These are phyloP conservation scores for Bombus pyrosoma DNA, from an alignment of 1,140 invertebrate genomes.

Conservation along the genomic window DNA sequence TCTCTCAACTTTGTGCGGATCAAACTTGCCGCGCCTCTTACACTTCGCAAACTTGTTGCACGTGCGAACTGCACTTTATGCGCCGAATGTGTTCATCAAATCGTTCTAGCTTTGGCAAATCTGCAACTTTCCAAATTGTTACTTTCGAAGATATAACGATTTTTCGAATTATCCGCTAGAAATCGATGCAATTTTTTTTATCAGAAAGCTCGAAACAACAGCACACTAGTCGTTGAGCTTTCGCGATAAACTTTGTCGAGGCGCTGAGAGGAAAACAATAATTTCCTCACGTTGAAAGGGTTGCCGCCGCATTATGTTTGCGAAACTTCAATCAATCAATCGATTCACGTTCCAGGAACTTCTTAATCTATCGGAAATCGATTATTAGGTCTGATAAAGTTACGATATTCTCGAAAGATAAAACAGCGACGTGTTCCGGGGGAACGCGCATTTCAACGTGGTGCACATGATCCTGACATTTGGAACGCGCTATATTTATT, in stretches of 20 bases:
- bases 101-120: not conserved
- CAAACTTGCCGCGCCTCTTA: not conserved
- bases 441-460: too few relatives aligned
- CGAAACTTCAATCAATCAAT: not conserved
- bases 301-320: too few relatives aligned
- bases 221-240: too few relatives aligned
- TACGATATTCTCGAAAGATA: not conserved
- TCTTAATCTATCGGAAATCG: not conserved
- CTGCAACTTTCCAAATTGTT: not conserved
- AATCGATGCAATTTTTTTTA: too few relatives aligned
- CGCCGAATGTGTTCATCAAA: not conserved
- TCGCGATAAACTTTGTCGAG: too few relatives aligned
- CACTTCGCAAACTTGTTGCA: not conserved
- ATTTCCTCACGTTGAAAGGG: not conserved
- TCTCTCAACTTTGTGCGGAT: not conserved
- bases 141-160: not conserved
- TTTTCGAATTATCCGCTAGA: too few relatives aligned
- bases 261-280: not conserved
- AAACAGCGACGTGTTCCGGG: not conserved
- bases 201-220: too few relatives aligned
- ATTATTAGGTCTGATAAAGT: not conserved
- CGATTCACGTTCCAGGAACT: not conserved
- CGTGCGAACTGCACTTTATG: not conserved
- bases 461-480: conserved; percentile 12
- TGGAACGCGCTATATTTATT: conserved; percentile 14